A percentile compares a stretch with the other conserved stretches of the same genome.
Evolutionary conservation across 2,888 invertebrate genomes (phyloP).

Genomic region (Agrochola litura): DNA sequence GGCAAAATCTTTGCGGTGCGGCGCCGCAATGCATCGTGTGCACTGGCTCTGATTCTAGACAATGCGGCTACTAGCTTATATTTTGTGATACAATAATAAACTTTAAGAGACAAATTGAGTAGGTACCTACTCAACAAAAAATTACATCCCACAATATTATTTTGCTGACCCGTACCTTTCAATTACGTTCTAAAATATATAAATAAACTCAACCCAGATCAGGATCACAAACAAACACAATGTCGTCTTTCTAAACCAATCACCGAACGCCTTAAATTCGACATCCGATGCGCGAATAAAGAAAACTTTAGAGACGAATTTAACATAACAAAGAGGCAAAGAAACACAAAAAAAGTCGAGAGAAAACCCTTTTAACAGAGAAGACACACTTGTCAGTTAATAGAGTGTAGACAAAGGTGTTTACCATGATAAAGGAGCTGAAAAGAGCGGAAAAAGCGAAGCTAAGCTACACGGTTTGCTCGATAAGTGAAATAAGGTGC

Average conservation of each 20-base stretch:
- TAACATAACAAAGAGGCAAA: conserved; percentile 71
- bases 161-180: background rate
- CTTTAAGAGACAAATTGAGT: no score
- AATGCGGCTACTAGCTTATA: background rate
- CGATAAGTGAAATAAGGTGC: conserved; percentile 73
- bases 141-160: background rate
- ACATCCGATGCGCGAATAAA: conserved; percentile 46
- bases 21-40: no score
- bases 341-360: conserved; percentile 59
- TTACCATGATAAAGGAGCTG: conserved; percentile 72
- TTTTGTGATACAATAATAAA: background rate
- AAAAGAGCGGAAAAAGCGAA: conserved; percentile 47
- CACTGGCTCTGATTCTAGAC: background rate
- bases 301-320: conserved; percentile 61
- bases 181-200: no score
- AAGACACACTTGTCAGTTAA: conserved; percentile 72
- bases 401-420: conserved; percentile 75
- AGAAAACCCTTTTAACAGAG: conserved; percentile 67
- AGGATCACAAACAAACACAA: conserved; percentile 18
- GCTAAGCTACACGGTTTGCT: conserved; percentile 42
- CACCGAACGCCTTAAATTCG: conserved; percentile 28
- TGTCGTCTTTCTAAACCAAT: conserved; percentile 34
- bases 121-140: background rate
- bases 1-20: no score
- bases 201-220: background rate